Evolutionary conservation across 2,113 vertebrate species (phyloP), one percentile per base, ranked within the genome.

Genomic region (Globicephala melas): DNA sequence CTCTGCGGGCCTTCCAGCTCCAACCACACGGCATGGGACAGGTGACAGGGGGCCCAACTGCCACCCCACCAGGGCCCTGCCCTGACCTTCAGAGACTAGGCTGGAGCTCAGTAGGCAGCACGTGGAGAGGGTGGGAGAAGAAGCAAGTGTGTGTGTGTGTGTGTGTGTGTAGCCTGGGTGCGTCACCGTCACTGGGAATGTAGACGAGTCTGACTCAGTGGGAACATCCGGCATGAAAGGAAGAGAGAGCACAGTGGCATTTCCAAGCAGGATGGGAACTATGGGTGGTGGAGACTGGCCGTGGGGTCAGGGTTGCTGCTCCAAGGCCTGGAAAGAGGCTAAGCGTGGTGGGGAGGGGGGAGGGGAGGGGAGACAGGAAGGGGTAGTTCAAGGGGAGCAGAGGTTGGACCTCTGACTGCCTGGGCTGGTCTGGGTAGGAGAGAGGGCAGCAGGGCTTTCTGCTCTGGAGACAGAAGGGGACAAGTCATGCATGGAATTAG

Each of bases 211-310:
- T 98, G 98, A 98, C 74, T 98, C 98, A 96, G 97, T 96, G 96
- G 92, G 96, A 97, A 98, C 94, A 97, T 97, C 97, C 76, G 65
- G 95, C 97, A 96, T 95, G 97, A 96, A 95, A 74, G 98, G 93
- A 94, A 94, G 91, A 87, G 80, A 70, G 83, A 65, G 23, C 23
- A 0, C 23, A 38, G 80, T 89, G 89, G 67, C 89, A 94, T 97
- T 95, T 98, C 67, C 31, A 85, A 96, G 96, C 80, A 84, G 86
- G 87, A 97, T 90, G 84, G 93, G 89, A 86, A 79, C 84, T 96
- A 44, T 31, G 76, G 76, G 60, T n/a, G 28, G 70, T 0, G 3
- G 71, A 44, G 68, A 71, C 47, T 6, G 81, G 93, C 65, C 53
- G 53, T 63, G 55, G 81, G 94, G 85, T 81, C 73, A 62, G 68